These are phyloP conservation scores for Adoxophyes honmai DNA, from an alignment of 1,140 invertebrate species.

Conservation along the genomic window DNA sequence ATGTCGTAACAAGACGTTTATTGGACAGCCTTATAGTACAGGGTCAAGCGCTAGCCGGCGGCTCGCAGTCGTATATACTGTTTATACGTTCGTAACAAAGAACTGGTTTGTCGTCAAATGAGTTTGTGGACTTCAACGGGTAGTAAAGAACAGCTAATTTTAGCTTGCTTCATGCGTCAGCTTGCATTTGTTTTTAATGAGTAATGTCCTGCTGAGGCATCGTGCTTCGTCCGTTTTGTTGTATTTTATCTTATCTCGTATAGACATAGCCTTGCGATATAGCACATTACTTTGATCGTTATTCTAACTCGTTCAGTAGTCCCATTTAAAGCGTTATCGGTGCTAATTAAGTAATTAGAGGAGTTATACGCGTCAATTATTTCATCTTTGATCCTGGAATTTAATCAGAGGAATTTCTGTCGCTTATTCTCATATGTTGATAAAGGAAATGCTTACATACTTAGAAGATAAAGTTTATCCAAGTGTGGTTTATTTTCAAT, in stretches of 20 bases:
- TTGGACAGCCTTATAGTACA: neutral
- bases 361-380: too few species aligned
- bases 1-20: neutral
- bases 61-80: neutral
- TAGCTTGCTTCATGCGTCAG: slow-evolving; percentile 20
- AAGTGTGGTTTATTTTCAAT: too few species aligned
- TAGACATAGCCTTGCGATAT: too few species aligned
- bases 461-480: too few species aligned
- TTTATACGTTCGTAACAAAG: slow-evolving; percentile 23
- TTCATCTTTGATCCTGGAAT: too few species aligned
- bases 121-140: slow-evolving; percentile 24
- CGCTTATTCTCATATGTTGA: too few species aligned
- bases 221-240: neutral
- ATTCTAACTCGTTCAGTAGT: too few species aligned
- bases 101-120: slow-evolving; percentile 26
- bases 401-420: too few species aligned
- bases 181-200: slow-evolving; percentile 8
- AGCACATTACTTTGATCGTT: too few species aligned
- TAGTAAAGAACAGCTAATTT: slow-evolving; percentile 16
- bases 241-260: neutral
- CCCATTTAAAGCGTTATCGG: too few species aligned
- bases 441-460: too few species aligned
- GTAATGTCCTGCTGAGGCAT: slow-evolving; percentile 7
- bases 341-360: too few species aligned
- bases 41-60: neutral